These are phyloP conservation scores for Caprella mutica DNA, from an alignment of 2,888 invertebrate species.

Conservation along the genomic window DNA sequence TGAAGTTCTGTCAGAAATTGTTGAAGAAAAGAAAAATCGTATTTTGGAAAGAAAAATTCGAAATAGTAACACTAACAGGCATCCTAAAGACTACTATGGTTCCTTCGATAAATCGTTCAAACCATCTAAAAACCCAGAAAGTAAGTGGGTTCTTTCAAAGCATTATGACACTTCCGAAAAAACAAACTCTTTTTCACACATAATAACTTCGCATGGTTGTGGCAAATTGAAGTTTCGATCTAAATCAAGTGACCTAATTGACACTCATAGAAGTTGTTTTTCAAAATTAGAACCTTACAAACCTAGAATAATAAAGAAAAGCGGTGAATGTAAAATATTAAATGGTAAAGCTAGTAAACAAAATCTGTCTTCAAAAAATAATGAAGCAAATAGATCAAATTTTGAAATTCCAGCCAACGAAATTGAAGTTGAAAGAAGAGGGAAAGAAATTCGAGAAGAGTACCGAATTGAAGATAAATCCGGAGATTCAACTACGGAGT, in stretches of 20 bases:
- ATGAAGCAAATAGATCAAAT: no score
- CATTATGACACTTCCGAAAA: not conserved
- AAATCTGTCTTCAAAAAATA: no score
- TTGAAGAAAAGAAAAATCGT: constrained; percentile 2
- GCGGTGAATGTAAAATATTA: not conserved
- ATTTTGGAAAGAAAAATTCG: not conserved
- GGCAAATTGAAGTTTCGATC: not conserved
- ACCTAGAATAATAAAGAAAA: not conserved
- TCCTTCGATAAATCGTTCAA: no score
- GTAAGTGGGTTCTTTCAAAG: constrained; percentile 3
- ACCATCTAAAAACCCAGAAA: no score
- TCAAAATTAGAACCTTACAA: constrained; percentile 9
- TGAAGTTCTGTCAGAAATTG: constrained; percentile 7
- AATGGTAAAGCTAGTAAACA: not conserved
- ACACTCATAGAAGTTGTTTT: not conserved
- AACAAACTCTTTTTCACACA: not conserved
- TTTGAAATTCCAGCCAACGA: no score
- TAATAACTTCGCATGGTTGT: constrained; percentile 1
- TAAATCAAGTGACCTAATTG: constrained; percentile 6
- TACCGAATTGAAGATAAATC: no score
- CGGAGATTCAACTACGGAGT: constrained; percentile 4
- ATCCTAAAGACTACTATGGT: no score
- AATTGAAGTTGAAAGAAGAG: no score
- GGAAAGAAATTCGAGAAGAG: no score
- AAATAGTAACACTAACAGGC: not conserved